phyloP scores from a whole-genome alignment of 2,113 vertebrate species.

The Peromyscus polionotus region DNA sequence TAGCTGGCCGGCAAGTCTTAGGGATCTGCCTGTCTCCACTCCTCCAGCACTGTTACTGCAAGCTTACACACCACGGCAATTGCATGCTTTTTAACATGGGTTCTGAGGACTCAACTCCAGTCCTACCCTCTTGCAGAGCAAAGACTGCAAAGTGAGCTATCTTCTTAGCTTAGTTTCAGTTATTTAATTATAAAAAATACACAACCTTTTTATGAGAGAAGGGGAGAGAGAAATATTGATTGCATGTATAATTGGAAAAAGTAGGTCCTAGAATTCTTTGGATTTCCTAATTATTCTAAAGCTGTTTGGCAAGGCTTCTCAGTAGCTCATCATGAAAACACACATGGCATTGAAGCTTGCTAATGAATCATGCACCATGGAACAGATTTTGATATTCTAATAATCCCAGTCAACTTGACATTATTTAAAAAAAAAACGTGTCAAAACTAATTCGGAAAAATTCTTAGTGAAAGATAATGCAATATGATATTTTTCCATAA shows the following conservation, averaged over 20 bases:
- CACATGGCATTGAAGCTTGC: not conserved
- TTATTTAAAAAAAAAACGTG: not conserved
- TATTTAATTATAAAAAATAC: not conserved
- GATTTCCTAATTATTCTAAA: not conserved
- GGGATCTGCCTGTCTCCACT: not conserved
- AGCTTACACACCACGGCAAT: not conserved
- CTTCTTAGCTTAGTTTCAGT: not conserved
- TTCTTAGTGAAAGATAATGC: not conserved
- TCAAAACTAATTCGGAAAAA: slow-evolving; percentile 4
- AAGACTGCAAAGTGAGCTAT: not conserved
- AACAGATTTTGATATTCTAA: slow-evolving; percentile 47
- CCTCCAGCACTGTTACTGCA: not conserved
- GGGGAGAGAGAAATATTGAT: not conserved
- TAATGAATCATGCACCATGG: not conserved
- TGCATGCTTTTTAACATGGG: not conserved
- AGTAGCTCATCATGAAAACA: not conserved
- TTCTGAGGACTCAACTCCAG: not conserved
- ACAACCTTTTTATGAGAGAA: not conserved
- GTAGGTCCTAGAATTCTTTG: not conserved
- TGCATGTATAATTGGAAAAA: not conserved
- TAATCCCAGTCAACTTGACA: not conserved
- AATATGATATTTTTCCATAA: slow-evolving; percentile 5
- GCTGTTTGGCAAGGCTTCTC: not conserved
- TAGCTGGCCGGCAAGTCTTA: not conserved
- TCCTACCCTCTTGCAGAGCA: not conserved